Percentiles rank a stretch among this genome's conserved stretches.
These are phyloP conservation scores for Sarcophaga subvicina DNA, from an alignment of 2,888 invertebrate genomes.

Conservation along the genomic window DNA sequence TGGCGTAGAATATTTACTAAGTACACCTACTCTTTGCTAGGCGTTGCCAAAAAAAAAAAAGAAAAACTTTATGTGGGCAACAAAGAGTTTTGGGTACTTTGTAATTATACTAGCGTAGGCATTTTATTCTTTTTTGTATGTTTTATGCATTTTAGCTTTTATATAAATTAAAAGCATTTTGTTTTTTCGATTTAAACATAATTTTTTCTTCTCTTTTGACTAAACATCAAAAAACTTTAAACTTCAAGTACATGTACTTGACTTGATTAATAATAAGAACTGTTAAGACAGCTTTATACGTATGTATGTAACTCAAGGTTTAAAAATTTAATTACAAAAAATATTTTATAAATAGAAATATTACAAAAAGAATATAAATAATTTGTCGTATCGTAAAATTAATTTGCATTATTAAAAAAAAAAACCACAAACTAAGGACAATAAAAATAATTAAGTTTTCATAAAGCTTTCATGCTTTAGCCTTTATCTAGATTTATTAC, in stretches of 20 bases:
- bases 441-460: background rate
- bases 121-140: background rate
- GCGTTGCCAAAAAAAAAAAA: no score
- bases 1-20: no score
- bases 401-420: background rate
- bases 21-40: no score
- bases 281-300: no score
- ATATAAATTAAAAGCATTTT: background rate
- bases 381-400: background rate
- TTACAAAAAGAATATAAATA: background rate
- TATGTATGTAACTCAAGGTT: no score
- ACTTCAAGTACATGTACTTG: background rate
- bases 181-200: background rate
- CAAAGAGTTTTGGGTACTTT: no score
- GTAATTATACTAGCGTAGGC: no score
- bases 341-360: background rate
- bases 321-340: background rate
- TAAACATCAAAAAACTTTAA: background rate
- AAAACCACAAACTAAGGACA: background rate
- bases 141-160: background rate
- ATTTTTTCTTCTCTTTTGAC: background rate
- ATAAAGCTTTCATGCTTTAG: constrained; percentile 37
- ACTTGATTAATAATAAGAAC: no score
- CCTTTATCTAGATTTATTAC: constrained; percentile 27
- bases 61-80: no score